These are phyloP conservation scores for Amblyraja radiata DNA, from an alignment of 2,797 vertebrate species.

Conservation along the genomic window DNA sequence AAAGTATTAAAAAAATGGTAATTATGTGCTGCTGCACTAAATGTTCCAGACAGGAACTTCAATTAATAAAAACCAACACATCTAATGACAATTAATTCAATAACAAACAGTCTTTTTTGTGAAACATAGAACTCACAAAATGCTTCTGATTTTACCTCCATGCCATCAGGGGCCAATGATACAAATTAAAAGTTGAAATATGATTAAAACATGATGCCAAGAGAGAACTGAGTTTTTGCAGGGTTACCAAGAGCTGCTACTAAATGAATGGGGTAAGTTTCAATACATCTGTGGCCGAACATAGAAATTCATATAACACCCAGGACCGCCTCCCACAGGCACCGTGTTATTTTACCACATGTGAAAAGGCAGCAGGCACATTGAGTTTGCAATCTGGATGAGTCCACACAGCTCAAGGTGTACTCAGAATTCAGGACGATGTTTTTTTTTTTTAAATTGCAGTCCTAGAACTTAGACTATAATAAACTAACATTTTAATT, in stretches of 20 bases:
- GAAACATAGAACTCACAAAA: not conserved
- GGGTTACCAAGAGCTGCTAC: not conserved
- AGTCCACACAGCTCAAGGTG: not conserved
- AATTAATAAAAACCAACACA: not conserved
- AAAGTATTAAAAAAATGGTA: not conserved
- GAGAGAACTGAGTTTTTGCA: not conserved
- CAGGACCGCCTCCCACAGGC: not conserved
- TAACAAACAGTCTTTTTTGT: not conserved
- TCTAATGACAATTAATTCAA: not conserved
- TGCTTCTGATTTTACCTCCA: not conserved
- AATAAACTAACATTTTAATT: not conserved
- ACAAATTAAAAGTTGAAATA: not conserved
- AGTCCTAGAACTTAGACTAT: not conserved
- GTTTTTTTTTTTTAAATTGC: not conserved
- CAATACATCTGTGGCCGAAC: not conserved
- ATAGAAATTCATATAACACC: not conserved
- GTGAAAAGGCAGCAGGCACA: not conserved
- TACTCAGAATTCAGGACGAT: not conserved
- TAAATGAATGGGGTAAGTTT: not conserved
- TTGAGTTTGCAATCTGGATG: not conserved
- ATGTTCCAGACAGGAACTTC: not conserved
- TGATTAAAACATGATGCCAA: not conserved
- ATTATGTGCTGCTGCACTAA: not conserved
- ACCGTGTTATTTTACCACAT: not conserved
- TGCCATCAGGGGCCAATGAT: not conserved